phyloP scores from a whole-genome alignment of 2,113 vertebrate species.

The Gallinago undulata region DNA sequence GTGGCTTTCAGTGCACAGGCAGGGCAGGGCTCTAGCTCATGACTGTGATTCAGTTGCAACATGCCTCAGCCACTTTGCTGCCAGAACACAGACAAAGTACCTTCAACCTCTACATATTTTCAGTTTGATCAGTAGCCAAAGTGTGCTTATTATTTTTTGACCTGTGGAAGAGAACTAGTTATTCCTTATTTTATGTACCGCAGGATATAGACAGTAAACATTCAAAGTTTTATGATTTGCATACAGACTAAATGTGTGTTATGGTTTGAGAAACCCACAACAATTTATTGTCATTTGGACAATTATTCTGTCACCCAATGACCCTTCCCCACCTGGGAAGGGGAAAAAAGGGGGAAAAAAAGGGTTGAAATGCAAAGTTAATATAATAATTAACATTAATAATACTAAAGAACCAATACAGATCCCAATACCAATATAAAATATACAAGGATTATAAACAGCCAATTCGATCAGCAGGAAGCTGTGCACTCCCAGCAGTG shows the following conservation, averaged over 20 bases:
- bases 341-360: background rate
- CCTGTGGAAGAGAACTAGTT: background rate
- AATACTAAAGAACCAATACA: no score
- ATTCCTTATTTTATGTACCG: background rate
- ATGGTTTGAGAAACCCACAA: background rate
- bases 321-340: background rate
- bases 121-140: background rate
- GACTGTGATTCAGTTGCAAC: background rate
- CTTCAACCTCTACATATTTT: background rate
- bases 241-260: background rate
- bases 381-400: background rate
- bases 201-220: background rate
- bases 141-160: background rate
- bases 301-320: background rate
- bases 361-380: background rate
- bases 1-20: background rate
- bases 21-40: background rate
- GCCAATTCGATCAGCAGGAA: background rate
- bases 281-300: background rate
- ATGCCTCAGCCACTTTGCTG: background rate
- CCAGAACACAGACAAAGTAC: background rate
- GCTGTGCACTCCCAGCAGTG: background rate
- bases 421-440: no score
- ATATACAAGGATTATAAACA: no score
- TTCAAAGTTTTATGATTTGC: constrained; percentile 13